Base-by-base conservation (phyloP, 1,140 invertebrate genomes). In the Schlechtendalia chinensis region DNA sequence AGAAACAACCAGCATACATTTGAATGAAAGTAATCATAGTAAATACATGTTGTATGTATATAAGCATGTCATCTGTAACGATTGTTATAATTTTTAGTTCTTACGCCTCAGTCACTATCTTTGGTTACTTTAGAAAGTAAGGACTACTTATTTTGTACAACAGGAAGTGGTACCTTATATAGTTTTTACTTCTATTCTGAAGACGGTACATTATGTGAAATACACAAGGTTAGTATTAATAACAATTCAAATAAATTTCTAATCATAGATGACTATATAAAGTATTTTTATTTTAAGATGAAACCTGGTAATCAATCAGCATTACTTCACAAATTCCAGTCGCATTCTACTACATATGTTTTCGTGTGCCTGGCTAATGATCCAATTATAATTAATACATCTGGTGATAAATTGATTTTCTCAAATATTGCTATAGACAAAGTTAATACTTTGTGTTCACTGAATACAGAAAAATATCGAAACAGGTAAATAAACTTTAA, bases 361-460 rank as follows among this genome's bases (percentile, higher is more conserved):
- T 99, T 99, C 87, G 97, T 97, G 16, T 99, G 98, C 85, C 98
- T 96, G 0, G 97, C 3, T 39, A 39, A 99, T 86, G 89, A 97
- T 71, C 98, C 98, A 0, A 98, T 97, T 0, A 97, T 99, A 4
- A 98, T 99, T 83, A 99, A 99, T 87, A 98, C 96, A 10, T 97
- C 96, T 10, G 99, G 99, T 88, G 95, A 98, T 85, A 99, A 99
- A 87, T 88, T 99, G 5, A 96, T 99, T 0, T 99, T 99, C 87
- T 98, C 97, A 24, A 99, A 99, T 88, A 98, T 99, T 1, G 99
- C 99, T 87, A 88, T 99, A 19, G 96, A 96, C 86, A 95, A 99
- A 87, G 97, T 99, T 0, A 96, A 95, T 84, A 95, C 98, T 85
- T 98, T 99, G 96, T 99, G 97, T 86, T 96, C 96, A 0, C 86